Evolutionary conservation across 2,888 invertebrate species (phyloP).

Genomic region (Rhamphomyia laevipes): DNA sequence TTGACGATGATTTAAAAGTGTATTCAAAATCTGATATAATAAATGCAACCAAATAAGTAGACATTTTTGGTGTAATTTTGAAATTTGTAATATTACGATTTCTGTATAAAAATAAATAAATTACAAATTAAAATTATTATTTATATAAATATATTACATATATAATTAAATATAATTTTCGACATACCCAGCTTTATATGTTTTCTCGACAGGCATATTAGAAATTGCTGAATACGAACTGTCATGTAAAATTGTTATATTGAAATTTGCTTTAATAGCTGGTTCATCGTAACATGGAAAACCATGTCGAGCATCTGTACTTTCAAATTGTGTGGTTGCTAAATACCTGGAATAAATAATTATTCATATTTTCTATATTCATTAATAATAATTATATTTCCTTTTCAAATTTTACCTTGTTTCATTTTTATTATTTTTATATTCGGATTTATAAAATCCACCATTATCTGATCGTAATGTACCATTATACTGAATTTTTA

Average conservation of each 20-base stretch:
- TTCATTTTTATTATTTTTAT: slow-evolving; percentile 24
- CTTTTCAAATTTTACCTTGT: slow-evolving; percentile 13
- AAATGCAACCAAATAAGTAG: slow-evolving; percentile 70
- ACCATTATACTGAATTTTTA: slow-evolving; percentile 46
- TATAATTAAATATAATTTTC: not conserved
- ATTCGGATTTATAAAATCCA: slow-evolving; percentile 52
- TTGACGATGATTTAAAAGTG: slow-evolving; percentile 18
- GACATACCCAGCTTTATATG: too few relatives aligned
- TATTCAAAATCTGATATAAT: slow-evolving; percentile 49
- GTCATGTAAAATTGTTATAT: slow-evolving; percentile 26
- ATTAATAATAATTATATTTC: not conserved
- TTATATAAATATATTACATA: not conserved
- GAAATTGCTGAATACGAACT: slow-evolving; percentile 27
- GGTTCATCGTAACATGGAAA: slow-evolving; percentile 64
- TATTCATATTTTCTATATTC: not conserved
- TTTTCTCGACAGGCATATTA: slow-evolving; percentile 38
- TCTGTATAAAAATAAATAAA: not conserved
- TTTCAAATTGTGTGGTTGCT: slow-evolving; percentile 58
- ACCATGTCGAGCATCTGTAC: slow-evolving; percentile 51
- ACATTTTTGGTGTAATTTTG: slow-evolving; percentile 49
- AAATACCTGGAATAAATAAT: slow-evolving; percentile 27
- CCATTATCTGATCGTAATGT: slow-evolving; percentile 47
- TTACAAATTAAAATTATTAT: not conserved
- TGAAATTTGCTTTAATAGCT: slow-evolving; percentile 54
- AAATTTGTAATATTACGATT: slow-evolving; percentile 24